Evolutionary conservation across 2,113 vertebrate genomes (phyloP), one percentile per base, ranked within the genome.

Genomic region (Pao palembangensis): DNA sequence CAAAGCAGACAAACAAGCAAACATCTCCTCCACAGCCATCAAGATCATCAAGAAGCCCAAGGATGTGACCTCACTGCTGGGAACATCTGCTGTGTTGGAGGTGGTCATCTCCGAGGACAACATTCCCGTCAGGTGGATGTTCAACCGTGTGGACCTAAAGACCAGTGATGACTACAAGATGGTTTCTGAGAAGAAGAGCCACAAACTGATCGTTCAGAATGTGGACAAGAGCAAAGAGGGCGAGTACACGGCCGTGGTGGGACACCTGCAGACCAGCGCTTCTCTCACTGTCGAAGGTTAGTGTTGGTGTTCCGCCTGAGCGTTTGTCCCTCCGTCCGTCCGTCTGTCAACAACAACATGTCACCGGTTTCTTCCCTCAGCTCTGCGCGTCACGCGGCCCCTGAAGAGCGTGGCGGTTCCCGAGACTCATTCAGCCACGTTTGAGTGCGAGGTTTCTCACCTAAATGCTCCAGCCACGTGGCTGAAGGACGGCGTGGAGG

Each of bases 31-130:
- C 51, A 38, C 87, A 99, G 97, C 93, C 58, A 93, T 99, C 68
- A 98, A 97, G 88, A 93, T 98, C 83, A 91, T 97, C 61, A 99
- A 98, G 88, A 99, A 98, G 65, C 94, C 94, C 1, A 98, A 96
- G 77, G 96, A 99, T 55, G 93, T 95, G 61, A 98, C 93, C 0
- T 92, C 94, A n/a, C 84, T 98, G 80, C 84, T 95, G 88, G 95
- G 93, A 6, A 91, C 91, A 17, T 89, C 92, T 0, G 92, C 92
- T 16, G 88, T 92, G 10, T 99, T 99, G 71, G 97, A 99, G 89
- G 70, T 99, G 44, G 93, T 93, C 34, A 82, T 99, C 67, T 98
- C 97, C 6, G 96, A 98, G 57, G 96, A 99, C 14, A 87, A 95
- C 1, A 88, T 99, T 58, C 95, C 96, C 0, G 92, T 99, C 0